Evolutionary conservation across 2,113 vertebrate species (phyloP).

Genomic region (Tyrannus savana): DNA sequence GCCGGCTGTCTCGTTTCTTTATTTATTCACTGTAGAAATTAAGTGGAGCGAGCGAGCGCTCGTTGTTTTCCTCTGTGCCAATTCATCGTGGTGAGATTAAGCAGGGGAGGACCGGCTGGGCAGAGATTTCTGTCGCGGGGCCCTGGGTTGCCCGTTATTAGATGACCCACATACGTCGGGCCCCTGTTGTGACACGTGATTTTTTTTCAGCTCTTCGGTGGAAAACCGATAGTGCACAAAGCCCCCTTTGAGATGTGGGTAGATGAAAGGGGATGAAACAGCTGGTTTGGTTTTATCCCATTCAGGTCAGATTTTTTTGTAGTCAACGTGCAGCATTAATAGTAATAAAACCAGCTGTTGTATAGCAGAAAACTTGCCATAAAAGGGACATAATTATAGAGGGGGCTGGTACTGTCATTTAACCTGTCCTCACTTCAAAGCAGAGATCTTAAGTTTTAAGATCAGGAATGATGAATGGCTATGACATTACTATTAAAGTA

Average conservation of each 20-base stretch:
- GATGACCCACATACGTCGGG: conserved; percentile 61
- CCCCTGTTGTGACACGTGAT: conserved; percentile 22
- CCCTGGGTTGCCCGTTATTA: neutral
- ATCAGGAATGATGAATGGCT: conserved; percentile 34
- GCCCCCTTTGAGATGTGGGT: conserved; percentile 44
- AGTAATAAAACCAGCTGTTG: conserved; percentile 59
- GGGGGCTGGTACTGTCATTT: conserved; percentile 10
- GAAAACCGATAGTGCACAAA: conserved; percentile 43
- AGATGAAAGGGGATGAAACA: conserved; percentile 58
- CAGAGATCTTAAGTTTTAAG: conserved; percentile 42
- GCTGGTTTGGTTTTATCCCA: conserved; percentile 61
- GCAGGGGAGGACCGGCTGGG: neutral
- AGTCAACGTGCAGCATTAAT: conserved; percentile 30
- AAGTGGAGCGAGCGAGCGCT: neutral
- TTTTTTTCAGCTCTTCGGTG: conserved; percentile 22
- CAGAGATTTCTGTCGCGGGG: neutral
- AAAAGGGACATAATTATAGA: conserved; percentile 25
- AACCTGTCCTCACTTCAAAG: conserved; percentile 42
- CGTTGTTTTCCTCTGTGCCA: neutral
- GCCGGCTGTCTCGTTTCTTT: neutral
- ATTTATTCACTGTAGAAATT: neutral
- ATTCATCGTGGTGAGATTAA: neutral
- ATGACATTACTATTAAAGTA: conserved; percentile 44
- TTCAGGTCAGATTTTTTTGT: conserved; percentile 47
- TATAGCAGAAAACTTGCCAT: conserved; percentile 34